Base-by-base conservation (phyloP, 2,113 vertebrate genomes). In the Cinclus mexicanus region DNA sequence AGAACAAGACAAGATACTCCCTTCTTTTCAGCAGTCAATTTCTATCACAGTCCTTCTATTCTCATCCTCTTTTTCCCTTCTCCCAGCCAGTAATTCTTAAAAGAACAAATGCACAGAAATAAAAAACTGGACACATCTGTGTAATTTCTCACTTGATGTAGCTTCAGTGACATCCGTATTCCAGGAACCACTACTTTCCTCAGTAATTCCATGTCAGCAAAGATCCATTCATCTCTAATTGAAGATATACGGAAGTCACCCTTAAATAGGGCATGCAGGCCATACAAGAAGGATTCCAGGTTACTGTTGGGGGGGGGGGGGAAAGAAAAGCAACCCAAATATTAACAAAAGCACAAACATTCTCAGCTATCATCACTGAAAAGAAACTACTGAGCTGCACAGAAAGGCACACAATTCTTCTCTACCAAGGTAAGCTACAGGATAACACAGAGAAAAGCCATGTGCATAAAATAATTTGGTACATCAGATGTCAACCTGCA, bases 231-330 rank as follows among this genome's bases (percentile, higher is more conserved):
- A 20, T 99, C 99, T 93, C 99, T 97, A 67, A 99, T 98, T 19
- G 99, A 99, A 47, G 99, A 99, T 95, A 99, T 99, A 89, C 99
- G 99, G 95, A 99, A 99, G 96, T 99, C 99, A 92, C 99, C 99
- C 95, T 99, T 99, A 96, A 99, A 99, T 20, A 99, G 97, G 70
- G 99, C 99, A 94, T 99, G 99, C 23, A 99, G 98, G 61, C 99
- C 99, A 44, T 99, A 99, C 78, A 99, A 98, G 97, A 99, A 99
- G 17, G 99, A 99, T 97, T 99, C 99, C 97, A 99, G 98, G 89
- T 99, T 99, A 97, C 99, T 99, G 97, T 91, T 76, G 68, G 68
- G 63, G 68, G 49, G 70, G 49, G 70, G 29, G 53, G 39, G 78
- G 49, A 19, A 11, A 83, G 14, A 1, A 44, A 52, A 68, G 24